Evolutionary conservation across 2,888 invertebrate genomes (phyloP).

Genomic region (Hydropsyche betteni): DNA sequence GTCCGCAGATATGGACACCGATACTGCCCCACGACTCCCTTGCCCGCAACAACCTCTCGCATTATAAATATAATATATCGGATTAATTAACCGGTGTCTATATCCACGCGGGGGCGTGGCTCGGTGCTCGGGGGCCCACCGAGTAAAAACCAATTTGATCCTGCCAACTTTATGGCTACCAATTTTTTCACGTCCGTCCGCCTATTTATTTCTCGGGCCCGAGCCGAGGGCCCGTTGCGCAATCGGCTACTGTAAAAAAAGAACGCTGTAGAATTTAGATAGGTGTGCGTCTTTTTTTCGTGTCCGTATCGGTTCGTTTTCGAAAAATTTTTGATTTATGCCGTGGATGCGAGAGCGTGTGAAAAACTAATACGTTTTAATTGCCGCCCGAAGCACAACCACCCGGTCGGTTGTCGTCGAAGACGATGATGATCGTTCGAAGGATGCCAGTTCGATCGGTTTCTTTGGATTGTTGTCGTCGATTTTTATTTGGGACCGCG

Average conservation of each 20-base stretch:
- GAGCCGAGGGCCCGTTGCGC: constrained; percentile 43
- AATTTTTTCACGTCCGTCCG: constrained; percentile 44
- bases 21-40: constrained; percentile 41
- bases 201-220: constrained; percentile 44
- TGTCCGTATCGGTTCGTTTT: too few species aligned
- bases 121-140: constrained; percentile 36
- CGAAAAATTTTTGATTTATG: constrained; percentile 37
- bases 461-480: too few species aligned
- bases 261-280: neutral
- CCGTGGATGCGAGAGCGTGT: constrained; percentile 45
- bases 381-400: constrained; percentile 39
- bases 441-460: too few species aligned
- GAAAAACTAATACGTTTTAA: constrained; percentile 51
- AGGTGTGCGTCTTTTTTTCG: neutral
- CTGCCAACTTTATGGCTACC: constrained; percentile 48
- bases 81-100: constrained; percentile 51
- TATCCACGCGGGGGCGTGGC: constrained; percentile 47
- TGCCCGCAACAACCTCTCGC: constrained; percentile 44
- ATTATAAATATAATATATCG: constrained; percentile 51
- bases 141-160: constrained; percentile 50
- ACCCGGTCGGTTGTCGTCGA: constrained; percentile 19
- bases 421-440: too few species aligned
- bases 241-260: constrained; percentile 51
- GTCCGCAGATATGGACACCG: constrained; percentile 49
- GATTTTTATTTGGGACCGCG: too few species aligned